Evolutionary conservation across 2,113 vertebrate genomes (phyloP).

Genomic region (Leucopternis melanops): DNA sequence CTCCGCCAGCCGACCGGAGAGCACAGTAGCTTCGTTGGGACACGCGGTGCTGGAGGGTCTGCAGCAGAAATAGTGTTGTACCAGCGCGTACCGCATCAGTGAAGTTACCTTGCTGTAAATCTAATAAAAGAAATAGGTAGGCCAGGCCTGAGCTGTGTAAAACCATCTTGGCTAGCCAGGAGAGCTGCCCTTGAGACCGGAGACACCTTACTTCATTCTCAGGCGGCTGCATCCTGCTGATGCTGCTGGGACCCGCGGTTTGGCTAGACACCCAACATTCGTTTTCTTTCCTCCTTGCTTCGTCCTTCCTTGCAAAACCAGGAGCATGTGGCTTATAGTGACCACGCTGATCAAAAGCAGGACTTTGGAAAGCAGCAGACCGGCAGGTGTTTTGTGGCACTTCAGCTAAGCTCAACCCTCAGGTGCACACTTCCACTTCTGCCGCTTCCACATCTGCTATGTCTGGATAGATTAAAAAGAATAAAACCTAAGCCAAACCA

Average conservation of each 20-base stretch:
- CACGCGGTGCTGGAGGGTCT: neutral
- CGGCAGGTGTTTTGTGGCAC: neutral
- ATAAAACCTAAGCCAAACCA: neutral
- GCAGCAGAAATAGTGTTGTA: neutral
- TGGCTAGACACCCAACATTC: neutral
- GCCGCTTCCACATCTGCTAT: neutral
- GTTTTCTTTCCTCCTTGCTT: neutral
- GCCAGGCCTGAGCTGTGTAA: neutral
- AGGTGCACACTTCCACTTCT: neutral
- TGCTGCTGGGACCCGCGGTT: neutral
- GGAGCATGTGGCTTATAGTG: rapidly evolving
- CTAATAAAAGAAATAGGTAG: neutral
- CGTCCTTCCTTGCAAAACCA: neutral
- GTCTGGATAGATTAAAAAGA: neutral
- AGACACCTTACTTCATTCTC: neutral
- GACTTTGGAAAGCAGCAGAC: neutral
- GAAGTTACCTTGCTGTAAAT: neutral
- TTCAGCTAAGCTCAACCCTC: neutral
- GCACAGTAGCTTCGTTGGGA: neutral
- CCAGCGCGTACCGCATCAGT: neutral
- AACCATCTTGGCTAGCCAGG: neutral
- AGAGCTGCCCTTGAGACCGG: neutral
- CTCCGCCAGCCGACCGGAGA: neutral
- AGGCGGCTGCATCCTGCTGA: neutral
- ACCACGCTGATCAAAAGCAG: neutral